Conservation (phyloP, 2,888 invertebrate genomes). For the Heliconius hortense region DNA sequence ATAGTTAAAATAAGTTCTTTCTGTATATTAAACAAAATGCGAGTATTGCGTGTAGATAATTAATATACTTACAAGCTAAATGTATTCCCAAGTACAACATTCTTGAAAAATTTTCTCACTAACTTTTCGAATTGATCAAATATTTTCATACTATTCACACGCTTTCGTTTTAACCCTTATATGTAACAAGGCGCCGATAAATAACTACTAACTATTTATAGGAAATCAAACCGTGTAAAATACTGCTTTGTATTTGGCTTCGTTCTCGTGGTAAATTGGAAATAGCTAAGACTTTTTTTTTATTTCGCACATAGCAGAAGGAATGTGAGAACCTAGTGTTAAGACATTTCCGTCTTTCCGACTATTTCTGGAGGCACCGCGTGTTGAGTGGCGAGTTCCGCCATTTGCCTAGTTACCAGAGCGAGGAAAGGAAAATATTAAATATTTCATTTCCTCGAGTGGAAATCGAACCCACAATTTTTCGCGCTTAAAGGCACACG, state of each 20-base stretch:
- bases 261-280: no score
- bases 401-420: no score
- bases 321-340: no score
- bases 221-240: not conserved
- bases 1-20: not conserved
- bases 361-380: no score
- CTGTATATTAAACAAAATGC: not conserved
- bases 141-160: conserved; percentile 5
- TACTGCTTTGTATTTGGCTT: not conserved
- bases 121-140: conserved; percentile 15
- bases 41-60: not conserved
- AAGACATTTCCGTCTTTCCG: no score
- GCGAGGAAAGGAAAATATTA: no score
- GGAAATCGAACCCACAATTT: no score
- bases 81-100: not conserved
- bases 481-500: no score
- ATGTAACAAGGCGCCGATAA: not conserved
- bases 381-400: no score
- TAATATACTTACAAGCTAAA: not conserved
- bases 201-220: not conserved
- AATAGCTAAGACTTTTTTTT: no score
- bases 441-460: no score
- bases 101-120: conserved; percentile 35
- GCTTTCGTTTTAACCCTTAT: conserved; percentile 12
- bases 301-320: no score